These are phyloP conservation scores for Stenodera caucasica DNA, from an alignment of 2,888 invertebrate species.

Conservation along the genomic window DNA sequence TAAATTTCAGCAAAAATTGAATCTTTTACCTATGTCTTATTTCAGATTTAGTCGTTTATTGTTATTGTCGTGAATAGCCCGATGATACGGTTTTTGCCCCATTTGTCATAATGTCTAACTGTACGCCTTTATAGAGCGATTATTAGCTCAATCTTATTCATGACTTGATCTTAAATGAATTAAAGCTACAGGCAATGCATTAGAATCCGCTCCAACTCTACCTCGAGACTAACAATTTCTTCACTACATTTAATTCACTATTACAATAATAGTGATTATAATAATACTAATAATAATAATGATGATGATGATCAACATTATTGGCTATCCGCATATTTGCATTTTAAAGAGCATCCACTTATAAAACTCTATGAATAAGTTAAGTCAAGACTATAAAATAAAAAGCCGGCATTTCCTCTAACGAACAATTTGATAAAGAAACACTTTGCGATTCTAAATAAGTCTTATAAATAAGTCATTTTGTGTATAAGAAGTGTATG, in stretches of 20 bases:
- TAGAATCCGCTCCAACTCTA: conserved; percentile 22
- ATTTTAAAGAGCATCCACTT: conserved; percentile 40
- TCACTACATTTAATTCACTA: not conserved
- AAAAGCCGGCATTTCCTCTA: conserved; percentile 30
- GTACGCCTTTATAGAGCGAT: conserved; percentile 47
- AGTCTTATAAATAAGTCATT: conserved; percentile 30
- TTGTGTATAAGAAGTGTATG: not conserved
- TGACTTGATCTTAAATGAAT: conserved; percentile 45
- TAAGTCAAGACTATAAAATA: conserved; percentile 29
- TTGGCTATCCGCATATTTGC: conserved; percentile 31
- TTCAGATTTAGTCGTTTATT: not conserved
- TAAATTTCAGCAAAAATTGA: no score
- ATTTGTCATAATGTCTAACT: conserved; percentile 44
- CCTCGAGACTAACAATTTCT: not conserved
- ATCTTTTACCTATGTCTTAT: no score
- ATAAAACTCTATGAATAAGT: conserved; percentile 38
- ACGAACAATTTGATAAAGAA: conserved; percentile 33
- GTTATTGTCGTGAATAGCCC: conserved; percentile 17
- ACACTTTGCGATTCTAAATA: conserved; percentile 34
- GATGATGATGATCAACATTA: not conserved
- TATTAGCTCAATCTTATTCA: conserved; percentile 54
- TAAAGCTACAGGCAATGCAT: conserved; percentile 37
- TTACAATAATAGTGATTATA: not conserved
- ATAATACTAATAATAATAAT: not conserved
- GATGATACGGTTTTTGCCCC: conserved; percentile 47